Percentiles rank a stretch among this genome's conserved stretches.
phyloP scores from a whole-genome alignment of 2,113 vertebrate genomes.

The Baryphthengus martii region DNA sequence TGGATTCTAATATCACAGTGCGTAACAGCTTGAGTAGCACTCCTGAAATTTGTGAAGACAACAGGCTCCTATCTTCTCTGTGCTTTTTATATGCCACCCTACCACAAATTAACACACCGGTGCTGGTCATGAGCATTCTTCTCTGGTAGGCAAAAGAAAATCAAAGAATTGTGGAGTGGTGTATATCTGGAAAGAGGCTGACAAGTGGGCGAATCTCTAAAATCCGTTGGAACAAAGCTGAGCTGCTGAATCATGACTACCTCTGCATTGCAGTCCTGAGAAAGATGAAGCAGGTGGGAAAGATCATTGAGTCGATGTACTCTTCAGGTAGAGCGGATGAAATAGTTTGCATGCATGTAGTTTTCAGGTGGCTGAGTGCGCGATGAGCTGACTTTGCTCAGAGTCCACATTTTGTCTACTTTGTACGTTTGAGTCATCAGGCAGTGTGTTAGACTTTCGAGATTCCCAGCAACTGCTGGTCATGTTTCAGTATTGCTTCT shows the following conservation, averaged over 20 bases:
- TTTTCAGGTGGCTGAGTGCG: neutral
- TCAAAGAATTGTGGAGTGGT: neutral
- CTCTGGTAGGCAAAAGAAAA: neutral
- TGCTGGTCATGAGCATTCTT: neutral
- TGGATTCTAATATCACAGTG: neutral
- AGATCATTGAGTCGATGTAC: neutral
- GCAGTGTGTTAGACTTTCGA: neutral
- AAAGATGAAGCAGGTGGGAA: neutral
- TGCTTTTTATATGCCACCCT: neutral
- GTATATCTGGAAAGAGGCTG: neutral
- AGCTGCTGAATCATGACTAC: neutral
- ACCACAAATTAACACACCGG: neutral
- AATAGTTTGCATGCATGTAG: neutral
- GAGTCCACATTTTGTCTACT: neutral
- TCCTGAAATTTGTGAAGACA: neutral
- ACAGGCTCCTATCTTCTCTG: neutral
- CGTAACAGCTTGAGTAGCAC: neutral
- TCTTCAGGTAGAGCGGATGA: neutral
- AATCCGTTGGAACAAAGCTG: neutral
- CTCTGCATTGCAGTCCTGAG: neutral
- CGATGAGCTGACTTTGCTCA: fast-evolving
- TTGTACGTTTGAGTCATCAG: neutral
- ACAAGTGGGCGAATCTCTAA: neutral
- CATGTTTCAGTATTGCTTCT: neutral
- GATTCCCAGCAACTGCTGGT: neutral